These are phyloP conservation scores for Phanerotoma sp. DNA, from an alignment of 2,888 invertebrate genomes.

Conservation along the genomic window DNA sequence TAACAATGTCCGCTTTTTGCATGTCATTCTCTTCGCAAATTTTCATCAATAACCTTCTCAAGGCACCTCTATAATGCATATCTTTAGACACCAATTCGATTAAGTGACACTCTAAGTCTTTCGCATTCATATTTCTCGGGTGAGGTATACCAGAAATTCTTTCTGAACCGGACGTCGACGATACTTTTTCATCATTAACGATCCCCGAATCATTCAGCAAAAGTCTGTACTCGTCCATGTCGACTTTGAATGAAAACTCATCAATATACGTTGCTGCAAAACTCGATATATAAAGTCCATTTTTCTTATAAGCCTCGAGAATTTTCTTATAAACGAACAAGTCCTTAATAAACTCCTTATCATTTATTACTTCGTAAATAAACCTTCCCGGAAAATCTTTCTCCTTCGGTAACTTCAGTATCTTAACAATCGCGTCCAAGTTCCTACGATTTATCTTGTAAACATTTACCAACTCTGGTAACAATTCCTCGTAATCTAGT, in stretches of 20 bases:
- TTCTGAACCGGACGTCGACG: neutral
- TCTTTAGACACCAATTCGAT: constrained; percentile 67
- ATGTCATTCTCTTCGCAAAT: constrained; percentile 62
- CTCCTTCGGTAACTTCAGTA: constrained; percentile 60
- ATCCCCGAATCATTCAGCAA: neutral
- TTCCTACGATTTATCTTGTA: constrained; percentile 59
- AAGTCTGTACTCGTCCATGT: neutral
- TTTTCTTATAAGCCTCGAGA: constrained; percentile 37
- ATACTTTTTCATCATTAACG: neutral
- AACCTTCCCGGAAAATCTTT: constrained; percentile 64
- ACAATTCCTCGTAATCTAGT: constrained; percentile 59
- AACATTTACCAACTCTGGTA: constrained; percentile 59
- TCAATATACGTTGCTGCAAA: neutral
- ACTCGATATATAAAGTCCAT: constrained; percentile 37
- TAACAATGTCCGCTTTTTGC: too few relatives aligned
- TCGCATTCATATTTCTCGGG: constrained; percentile 64
- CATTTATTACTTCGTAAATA: constrained; percentile 59
- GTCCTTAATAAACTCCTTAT: constrained; percentile 52
- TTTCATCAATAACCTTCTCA: constrained; percentile 64
- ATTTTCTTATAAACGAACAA: constrained; percentile 44
- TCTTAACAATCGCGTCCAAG: constrained; percentile 57
- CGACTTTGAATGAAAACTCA: neutral
- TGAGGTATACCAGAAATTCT: constrained; percentile 22
- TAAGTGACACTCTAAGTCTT: constrained; percentile 66
- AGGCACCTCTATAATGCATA: constrained; percentile 68